A percentile compares a stretch with the other conserved stretches of the same genome.
These are phyloP conservation scores for Propsilocerus akamusi DNA, from an alignment of 1,140 invertebrate species.

Conservation along the genomic window DNA sequence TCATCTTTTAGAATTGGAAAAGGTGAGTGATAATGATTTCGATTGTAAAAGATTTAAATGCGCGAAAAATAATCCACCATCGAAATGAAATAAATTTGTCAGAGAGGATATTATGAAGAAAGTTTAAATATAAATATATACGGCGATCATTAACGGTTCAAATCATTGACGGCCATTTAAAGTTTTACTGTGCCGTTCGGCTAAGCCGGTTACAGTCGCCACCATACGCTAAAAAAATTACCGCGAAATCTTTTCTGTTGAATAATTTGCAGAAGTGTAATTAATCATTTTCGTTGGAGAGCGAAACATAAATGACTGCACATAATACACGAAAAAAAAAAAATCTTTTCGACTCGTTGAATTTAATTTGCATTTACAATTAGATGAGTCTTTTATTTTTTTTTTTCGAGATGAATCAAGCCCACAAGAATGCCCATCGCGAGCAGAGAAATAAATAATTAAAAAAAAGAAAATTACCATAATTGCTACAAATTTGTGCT, in stretches of 20 bases:
- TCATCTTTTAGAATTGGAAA: constrained; percentile 99
- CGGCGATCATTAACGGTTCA: too few relatives aligned
- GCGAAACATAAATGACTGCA: constrained; percentile 1
- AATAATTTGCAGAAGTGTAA: background rate
- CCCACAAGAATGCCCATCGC: too few relatives aligned
- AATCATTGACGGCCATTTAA: too few relatives aligned
- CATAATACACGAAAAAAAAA: background rate
- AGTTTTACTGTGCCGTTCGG: too few relatives aligned
- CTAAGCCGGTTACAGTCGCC: too few relatives aligned
- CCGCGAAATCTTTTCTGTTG: background rate
- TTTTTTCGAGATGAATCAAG: too few relatives aligned
- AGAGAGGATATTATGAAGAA: too few relatives aligned
- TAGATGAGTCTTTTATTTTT: background rate
- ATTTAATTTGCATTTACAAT: constrained; percentile 1
- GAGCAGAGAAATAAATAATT: background rate
- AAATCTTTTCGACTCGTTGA: background rate
- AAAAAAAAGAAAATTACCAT: constrained; percentile 2
- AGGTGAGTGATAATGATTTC: constrained; percentile 54
- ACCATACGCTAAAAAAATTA: too few relatives aligned
- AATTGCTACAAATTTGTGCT: constrained; percentile 2
- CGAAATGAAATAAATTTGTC: background rate
- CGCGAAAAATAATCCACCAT: constrained; percentile 4
- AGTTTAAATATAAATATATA: too few relatives aligned
- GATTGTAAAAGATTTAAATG: background rate
- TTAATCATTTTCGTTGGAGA: background rate